Base-by-base conservation (phyloP, 1,140 invertebrate genomes). In the Rhyzopertha dominica region DNA sequence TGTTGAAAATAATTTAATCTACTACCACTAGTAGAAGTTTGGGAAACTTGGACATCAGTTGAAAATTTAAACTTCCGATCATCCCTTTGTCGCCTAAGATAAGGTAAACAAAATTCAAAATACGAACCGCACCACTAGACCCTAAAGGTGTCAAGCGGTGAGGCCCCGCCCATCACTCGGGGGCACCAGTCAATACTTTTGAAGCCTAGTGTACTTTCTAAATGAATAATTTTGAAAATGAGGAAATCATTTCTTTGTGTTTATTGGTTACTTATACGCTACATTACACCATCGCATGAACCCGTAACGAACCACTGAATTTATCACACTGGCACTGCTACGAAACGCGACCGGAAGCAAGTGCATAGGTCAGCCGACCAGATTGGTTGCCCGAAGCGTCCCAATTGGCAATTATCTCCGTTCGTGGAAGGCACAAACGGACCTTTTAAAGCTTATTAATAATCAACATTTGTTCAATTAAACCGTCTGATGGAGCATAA, bases 321-420 rank as follows among this genome's bases (percentile, higher is more conserved):
- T 18, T 34, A 34, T 8, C 14, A 3, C 10, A 12, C 8, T 5
- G 3, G 16, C 8, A 34, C 5, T 13, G 20, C 5, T 45, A 29
- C 43, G 30, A 34, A 34, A 25, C 30, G 24, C 43, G 38, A 34
- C n/a, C 22, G 32, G 30, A 45, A 45, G 38, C 32, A 45, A 45
- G 43, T 32, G 29, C 43, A 45, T 28, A 45, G 32, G 43, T 32
- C 32, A 25, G 32, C 22, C 26, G 13, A n/a, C 18, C 14, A 32
- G 30, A 45, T 45, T 34, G 36, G 38, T 24, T 26, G 26, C 34
- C 43, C 32, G 28, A 34, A 29, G 36, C 43, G 38, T 22, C 38
- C 30, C 43, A 45, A 45, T 45, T 45, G 43, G 32, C 43, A 45
- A 45, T 45, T 45, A 45, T 45, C 43, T 45, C 32, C 26, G 26